Percentiles rank a stretch among this genome's conserved stretches.
Conservation (phyloP, 2,888 invertebrate species). For the Ectemnius continuus region DNA sequence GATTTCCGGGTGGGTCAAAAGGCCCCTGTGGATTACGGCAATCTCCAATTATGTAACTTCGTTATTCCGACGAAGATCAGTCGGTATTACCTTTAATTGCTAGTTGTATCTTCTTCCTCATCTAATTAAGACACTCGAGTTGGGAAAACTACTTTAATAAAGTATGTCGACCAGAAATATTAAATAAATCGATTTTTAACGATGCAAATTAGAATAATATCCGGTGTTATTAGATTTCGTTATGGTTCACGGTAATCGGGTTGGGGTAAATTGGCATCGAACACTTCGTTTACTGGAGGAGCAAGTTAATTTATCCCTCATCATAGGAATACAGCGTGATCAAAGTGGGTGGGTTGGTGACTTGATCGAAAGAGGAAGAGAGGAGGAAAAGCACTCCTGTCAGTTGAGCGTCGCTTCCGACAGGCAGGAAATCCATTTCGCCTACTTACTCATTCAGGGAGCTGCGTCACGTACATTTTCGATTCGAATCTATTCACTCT, state of each 20-base stretch:
- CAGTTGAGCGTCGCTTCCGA: conserved; percentile 6
- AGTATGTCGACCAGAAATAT: no score
- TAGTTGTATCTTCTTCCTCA: no score
- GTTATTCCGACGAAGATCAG: not conserved
- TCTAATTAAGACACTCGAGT: no score
- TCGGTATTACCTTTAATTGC: no score
- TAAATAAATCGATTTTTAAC: no score
- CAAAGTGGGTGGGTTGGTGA: not conserved
- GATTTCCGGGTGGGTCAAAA: conserved; percentile 1
- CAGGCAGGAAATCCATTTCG: conserved; percentile 7
- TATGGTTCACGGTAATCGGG: no score
- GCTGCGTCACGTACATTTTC: conserved; percentile 10
- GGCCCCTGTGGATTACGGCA: not conserved
- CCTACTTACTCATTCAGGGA: conserved; percentile 3
- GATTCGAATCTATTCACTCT: not conserved
- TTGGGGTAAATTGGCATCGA: no score
- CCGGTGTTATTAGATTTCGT: no score
- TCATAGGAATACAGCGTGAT: not conserved
- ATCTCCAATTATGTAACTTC: not conserved
- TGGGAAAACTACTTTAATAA: no score
- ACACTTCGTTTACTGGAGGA: no score
- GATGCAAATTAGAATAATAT: no score
- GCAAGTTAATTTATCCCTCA: no score
- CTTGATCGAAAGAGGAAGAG: not conserved
- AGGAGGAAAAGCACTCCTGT: not conserved